Conservation (phyloP, 2,797 vertebrate genomes). For the Columba guinea region DNA sequence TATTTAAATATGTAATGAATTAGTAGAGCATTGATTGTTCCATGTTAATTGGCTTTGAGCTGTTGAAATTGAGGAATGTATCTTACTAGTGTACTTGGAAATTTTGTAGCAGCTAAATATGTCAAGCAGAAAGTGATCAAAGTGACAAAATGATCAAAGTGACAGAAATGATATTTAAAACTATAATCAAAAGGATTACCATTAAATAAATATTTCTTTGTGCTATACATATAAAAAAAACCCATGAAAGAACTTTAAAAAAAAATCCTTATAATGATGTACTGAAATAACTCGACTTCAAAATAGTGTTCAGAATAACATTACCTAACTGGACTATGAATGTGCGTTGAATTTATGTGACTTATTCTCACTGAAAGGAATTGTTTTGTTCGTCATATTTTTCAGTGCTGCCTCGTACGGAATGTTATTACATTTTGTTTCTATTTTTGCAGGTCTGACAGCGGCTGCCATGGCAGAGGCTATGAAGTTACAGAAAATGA, state of each 20-base stretch:
- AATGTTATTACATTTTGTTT: not conserved
- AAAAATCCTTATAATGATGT: not conserved
- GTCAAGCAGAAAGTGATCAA: slow-evolving; percentile 51
- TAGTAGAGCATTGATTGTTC: not conserved
- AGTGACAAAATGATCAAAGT: slow-evolving; percentile 53
- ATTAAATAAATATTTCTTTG: slow-evolving; percentile 13
- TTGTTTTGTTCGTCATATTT: not conserved
- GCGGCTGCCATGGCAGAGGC: slow-evolving; percentile 93
- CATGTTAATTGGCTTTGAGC: not conserved
- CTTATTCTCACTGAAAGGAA: not conserved
- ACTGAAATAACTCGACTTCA: not conserved
- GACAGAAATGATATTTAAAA: slow-evolving; percentile 34
- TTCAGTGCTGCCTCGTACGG: not conserved
- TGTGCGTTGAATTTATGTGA: not conserved
- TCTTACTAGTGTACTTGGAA: not conserved
- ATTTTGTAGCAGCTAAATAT: not conserved
- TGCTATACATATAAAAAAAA: not conserved
- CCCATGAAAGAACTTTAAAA: not conserved
- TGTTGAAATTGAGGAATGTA: not conserved
- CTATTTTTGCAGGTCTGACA: slow-evolving; percentile 81
- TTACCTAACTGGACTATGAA: not conserved
- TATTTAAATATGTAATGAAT: not conserved
- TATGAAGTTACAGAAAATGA: slow-evolving; percentile 95
- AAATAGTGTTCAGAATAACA: not conserved
- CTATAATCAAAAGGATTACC: slow-evolving; percentile 4